Base-by-base conservation (phyloP, 1,140 invertebrate species). In the Eupristina koningsbergeri region DNA sequence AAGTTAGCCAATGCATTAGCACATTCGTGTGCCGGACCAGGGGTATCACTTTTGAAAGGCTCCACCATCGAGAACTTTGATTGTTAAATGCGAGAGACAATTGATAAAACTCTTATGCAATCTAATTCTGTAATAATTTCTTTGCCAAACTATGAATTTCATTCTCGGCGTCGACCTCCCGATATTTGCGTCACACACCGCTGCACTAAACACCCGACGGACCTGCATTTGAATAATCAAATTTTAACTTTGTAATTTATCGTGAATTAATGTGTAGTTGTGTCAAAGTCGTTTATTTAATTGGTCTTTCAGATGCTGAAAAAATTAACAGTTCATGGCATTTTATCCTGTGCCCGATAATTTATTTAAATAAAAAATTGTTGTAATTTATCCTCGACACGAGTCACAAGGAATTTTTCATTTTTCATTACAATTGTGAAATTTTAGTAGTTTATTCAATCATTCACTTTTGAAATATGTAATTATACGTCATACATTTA, bases 1-100 rank as follows among this genome's bases (percentile, higher is more conserved):
- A 53, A 79, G 71, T 80, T 80, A 45, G 45, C 9, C 64, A 71
- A 71, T 78, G 61, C 45, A 80, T 80, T 71, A n/a, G 61, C 1
- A 13, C 36, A 6, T 67, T 64, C 58, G 67, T 50, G 39, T 34
- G 34, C 19, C 50, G 19, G n/a, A n/a, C n/a, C n/a, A n/a, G n/a
- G n/a, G 31, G 8, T 13, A 31, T 58, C 11, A 34, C 50, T 53
- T 53, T 29, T 39, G 47, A 61, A 61, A 76, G 19, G 29, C 26
- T 31, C 3, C 47, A 26, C 3, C 47, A 26, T 7, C 17, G 9
- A 8, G 47, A 39, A 47, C 47, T 17, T 3, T 50, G 50, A 31
- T 74, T 50, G 29, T 22, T 34, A 11, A 74, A 36, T 34, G 5
- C 50, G 7, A 47, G 26, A 26, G 31, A 0, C 29, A 31, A 47